Evolutionary conservation across 2,888 invertebrate species (phyloP).

Genomic region (Noctua comes): DNA sequence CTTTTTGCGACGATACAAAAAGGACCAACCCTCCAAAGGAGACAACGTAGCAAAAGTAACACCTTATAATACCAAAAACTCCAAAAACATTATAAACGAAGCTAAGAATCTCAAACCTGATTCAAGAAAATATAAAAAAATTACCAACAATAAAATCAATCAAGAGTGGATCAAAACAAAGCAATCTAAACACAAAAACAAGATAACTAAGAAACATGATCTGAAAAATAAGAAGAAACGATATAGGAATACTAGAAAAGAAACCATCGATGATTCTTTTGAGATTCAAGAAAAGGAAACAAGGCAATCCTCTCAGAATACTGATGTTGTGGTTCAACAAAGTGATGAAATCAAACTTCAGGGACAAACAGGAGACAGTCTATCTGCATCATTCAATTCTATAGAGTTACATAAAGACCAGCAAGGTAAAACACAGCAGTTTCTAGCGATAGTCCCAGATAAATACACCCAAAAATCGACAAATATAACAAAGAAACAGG

Average conservation of each 20-base stretch:
- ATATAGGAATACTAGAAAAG: background rate
- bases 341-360: background rate
- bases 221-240: background rate
- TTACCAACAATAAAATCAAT: background rate
- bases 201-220: background rate
- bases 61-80: background rate
- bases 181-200: background rate
- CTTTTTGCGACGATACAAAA: constrained; percentile 9
- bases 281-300: background rate
- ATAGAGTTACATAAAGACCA: constrained; percentile 18
- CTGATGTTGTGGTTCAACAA: background rate
- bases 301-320: background rate
- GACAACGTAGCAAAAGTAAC: background rate
- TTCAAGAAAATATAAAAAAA: background rate
- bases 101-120: background rate
- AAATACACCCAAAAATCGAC: background rate
- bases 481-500: background rate
- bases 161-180: background rate
- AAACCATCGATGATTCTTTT: too few relatives aligned
- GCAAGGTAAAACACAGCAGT: background rate
- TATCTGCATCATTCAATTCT: background rate
- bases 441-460: too few relatives aligned
- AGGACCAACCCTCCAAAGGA: background rate
- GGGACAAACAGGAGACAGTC: background rate
- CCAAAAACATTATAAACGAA: background rate